A percentile compares a stretch with the other conserved stretches of the same genome.
Conservation (phyloP, 1,140 invertebrate genomes). For the Himalopsyche phryganea region DNA sequence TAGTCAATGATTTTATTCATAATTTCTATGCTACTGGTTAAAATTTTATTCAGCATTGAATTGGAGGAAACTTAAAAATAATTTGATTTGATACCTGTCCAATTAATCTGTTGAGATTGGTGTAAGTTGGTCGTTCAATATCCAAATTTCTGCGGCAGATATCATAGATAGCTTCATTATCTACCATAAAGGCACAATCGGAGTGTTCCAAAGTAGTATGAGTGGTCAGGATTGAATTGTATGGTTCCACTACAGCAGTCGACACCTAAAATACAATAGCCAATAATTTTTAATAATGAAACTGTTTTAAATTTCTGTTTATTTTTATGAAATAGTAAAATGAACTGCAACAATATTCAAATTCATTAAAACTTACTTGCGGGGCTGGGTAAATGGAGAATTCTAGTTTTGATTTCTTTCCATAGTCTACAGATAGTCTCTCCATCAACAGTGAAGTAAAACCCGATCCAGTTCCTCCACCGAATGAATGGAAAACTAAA, state of each 20-base stretch:
- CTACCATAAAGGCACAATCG: conserved; percentile 83
- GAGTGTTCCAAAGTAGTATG: conserved; percentile 79
- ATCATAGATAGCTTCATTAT: conserved; percentile 88
- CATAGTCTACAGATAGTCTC: conserved; percentile 74
- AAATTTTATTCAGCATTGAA: too few species aligned
- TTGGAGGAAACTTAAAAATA: too few species aligned
- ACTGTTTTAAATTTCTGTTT: too few species aligned
- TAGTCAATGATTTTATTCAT: too few species aligned
- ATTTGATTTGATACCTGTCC: conserved; percentile 64
- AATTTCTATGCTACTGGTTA: too few species aligned
- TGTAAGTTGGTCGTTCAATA: conserved; percentile 79
- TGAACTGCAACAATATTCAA: not conserved
- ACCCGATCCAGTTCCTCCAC: conserved; percentile 81
- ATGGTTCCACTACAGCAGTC: conserved; percentile 81
- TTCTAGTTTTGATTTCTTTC: conserved; percentile 79
- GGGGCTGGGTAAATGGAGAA: conserved; percentile 86
- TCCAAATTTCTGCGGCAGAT: conserved; percentile 84
- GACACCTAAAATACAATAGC: conserved; percentile 53
- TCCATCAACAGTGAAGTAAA: conserved; percentile 82
- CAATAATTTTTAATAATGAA: not conserved
- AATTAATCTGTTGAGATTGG: conserved; percentile 76
- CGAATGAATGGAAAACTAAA: conserved; percentile 82
- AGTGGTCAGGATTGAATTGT: conserved; percentile 77
- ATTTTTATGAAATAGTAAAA: not conserved
- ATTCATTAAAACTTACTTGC: conserved; percentile 54